phyloP scores from a whole-genome alignment of 1,140 invertebrate genomes.

The Argopecten irradians region DNA sequence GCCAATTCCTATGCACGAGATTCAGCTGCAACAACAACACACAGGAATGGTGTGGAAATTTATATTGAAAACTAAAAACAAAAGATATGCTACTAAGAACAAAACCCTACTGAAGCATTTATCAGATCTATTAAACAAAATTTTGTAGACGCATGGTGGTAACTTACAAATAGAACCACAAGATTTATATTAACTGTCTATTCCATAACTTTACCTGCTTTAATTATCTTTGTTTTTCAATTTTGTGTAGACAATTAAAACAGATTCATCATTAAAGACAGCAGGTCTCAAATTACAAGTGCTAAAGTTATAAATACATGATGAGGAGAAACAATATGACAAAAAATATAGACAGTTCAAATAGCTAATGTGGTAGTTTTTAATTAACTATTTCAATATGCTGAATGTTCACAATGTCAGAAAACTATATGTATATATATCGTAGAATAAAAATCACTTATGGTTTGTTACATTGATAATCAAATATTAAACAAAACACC shows the following conservation, averaged over 20 bases:
- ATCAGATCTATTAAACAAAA: not conserved
- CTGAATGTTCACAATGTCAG: too few species aligned
- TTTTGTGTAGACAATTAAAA: not conserved
- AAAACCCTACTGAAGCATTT: not conserved
- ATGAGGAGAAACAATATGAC: not conserved
- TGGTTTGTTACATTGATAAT: too few species aligned
- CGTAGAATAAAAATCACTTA: not conserved
- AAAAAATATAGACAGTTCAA: too few species aligned
- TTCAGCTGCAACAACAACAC: not conserved
- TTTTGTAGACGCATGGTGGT: not conserved
- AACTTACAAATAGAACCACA: not conserved
- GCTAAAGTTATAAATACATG: not conserved
- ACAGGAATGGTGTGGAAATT: not conserved
- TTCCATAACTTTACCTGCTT: not conserved
- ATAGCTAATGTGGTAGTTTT: too few species aligned
- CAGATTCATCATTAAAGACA: not conserved
- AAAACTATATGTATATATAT: too few species aligned
- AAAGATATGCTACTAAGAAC: too few species aligned
- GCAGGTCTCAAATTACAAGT: not conserved
- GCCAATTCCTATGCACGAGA: not conserved
- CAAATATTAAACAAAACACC: too few species aligned
- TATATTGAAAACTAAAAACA: too few species aligned
- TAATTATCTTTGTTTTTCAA: not conserved
- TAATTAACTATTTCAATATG: too few species aligned
- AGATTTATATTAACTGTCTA: not conserved